phyloP scores from a whole-genome alignment of 2,797 vertebrate species.

The Tangara arthus region DNA sequence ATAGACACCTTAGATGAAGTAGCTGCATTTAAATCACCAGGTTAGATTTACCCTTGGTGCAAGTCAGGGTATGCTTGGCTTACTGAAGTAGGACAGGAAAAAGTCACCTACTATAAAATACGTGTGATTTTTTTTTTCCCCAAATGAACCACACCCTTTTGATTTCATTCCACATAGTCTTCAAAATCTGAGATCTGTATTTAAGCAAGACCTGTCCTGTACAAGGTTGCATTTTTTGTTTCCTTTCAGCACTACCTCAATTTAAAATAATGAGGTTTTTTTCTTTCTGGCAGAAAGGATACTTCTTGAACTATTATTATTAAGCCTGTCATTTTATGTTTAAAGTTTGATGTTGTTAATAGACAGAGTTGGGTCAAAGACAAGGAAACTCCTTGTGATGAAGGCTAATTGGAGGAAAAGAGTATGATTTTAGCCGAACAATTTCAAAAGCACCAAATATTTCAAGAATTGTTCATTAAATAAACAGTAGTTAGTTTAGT shows the following conservation, averaged over 20 bases:
- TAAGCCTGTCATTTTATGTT: not conserved
- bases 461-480: not conserved
- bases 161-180: not conserved
- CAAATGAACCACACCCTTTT: not conserved
- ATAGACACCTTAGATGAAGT: not conserved
- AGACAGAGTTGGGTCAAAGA: not conserved
- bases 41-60: not conserved
- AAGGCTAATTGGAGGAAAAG: not conserved
- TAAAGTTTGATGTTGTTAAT: not conserved
- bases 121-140: rapidly evolving
- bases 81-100: not conserved
- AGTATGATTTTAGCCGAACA: not conserved
- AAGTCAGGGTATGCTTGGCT: not conserved
- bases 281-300: not conserved
- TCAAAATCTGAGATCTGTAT: not conserved
- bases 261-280: not conserved
- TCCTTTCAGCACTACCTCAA: not conserved
- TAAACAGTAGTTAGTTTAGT: not conserved
- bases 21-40: not conserved
- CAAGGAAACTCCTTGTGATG: not conserved
- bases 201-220: not conserved
- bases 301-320: not conserved
- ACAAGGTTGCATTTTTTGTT: not conserved
- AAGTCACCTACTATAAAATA: not conserved
- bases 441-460: not conserved